Evolutionary conservation across 2,113 vertebrate genomes (phyloP).

Genomic region (Semnornis frantzii): DNA sequence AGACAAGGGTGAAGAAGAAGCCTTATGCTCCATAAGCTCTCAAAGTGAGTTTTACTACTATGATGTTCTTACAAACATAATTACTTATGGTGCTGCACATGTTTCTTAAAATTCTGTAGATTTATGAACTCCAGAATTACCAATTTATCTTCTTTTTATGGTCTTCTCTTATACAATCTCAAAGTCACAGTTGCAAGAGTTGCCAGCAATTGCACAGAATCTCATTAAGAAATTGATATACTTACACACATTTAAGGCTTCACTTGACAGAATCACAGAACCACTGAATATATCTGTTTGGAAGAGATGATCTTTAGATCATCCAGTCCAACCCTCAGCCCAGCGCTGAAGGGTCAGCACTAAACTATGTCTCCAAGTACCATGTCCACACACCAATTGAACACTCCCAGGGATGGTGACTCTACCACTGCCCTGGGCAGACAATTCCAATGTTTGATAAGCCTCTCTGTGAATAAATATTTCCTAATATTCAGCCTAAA

Average conservation of each 20-base stretch:
- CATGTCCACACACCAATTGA: too few species aligned
- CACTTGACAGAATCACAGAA: background rate
- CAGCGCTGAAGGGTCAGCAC: too few species aligned
- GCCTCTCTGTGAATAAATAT: too few species aligned
- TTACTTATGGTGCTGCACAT: background rate
- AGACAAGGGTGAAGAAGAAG: background rate
- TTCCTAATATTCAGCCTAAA: too few species aligned
- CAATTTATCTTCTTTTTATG: background rate
- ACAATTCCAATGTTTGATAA: too few species aligned
- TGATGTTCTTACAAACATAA: background rate
- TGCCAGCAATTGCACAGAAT: background rate
- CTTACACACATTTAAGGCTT: background rate
- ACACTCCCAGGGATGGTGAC: too few species aligned
- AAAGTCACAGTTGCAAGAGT: background rate
- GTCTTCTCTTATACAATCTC: background rate
- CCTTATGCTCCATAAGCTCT: background rate
- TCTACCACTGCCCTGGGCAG: too few species aligned
- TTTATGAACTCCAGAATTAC: background rate
- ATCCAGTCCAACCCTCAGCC: too few species aligned
- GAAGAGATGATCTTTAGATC: too few species aligned
- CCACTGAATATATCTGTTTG: too few species aligned
- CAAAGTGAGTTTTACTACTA: background rate
- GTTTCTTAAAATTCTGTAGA: background rate
- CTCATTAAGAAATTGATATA: background rate
- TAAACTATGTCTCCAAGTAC: too few species aligned